phyloP scores from a whole-genome alignment of 1,140 invertebrate genomes.

The Meloidogyne hapla region DNA sequence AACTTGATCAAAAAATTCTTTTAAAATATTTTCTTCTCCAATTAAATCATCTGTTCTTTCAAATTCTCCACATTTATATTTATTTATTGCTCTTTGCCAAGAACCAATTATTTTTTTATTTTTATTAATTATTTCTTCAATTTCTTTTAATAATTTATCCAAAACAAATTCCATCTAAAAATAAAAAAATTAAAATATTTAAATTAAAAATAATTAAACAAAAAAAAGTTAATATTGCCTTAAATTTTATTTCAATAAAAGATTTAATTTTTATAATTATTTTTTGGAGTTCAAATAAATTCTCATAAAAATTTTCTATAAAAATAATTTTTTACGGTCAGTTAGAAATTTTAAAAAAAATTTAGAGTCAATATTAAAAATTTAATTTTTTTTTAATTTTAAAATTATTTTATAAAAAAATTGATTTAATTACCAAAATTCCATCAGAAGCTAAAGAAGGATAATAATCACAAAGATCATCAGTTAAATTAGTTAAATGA shows the following conservation, averaged over 20 bases:
- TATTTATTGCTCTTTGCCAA: neutral
- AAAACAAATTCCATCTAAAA: conserved; percentile 9
- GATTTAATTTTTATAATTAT: too few species aligned
- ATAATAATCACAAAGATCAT: conserved; percentile 17
- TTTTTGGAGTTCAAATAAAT: too few species aligned
- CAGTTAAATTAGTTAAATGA: conserved; percentile 1
- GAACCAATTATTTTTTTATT: neutral
- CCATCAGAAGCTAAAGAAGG: neutral
- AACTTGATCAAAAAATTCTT: neutral
- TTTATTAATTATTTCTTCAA: conserved; percentile 14
- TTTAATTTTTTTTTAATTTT: too few species aligned
- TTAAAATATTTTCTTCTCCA: neutral
- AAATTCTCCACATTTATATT: conserved; percentile 14
- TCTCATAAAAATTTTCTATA: too few species aligned
- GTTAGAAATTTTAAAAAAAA: too few species aligned
- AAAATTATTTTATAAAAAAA: neutral
- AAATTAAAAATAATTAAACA: too few species aligned
- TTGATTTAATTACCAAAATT: neutral
- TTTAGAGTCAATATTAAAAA: too few species aligned
- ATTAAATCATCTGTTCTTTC: conserved; percentile 12
- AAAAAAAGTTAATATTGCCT: too few species aligned
- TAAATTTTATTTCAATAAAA: too few species aligned
- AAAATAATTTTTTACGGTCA: too few species aligned
- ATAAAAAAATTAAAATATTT: too few species aligned
- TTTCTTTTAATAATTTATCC: neutral